Base-by-base conservation (phyloP, 2,113 vertebrate species). In the Peromyscus polionotus region DNA sequence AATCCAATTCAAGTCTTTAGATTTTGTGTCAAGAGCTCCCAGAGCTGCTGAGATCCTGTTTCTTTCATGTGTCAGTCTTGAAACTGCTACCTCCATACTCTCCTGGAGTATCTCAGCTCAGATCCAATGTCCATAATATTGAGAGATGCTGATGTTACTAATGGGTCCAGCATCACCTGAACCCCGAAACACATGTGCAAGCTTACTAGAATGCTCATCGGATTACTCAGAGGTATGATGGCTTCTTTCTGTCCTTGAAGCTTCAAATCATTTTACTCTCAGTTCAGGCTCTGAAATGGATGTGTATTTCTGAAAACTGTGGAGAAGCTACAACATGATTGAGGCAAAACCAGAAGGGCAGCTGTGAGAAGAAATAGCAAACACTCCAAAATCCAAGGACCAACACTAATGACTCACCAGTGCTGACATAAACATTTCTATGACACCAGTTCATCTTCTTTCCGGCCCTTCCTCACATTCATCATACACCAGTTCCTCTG, bases 281-380 rank as follows among this genome's bases (percentile, higher is more conserved):
- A 73, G 86, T 86, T 97, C 39, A 93, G 77, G 76, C 95, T 98
- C 95, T 86, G 73, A 96, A 96, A 97, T 81, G 85, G 90, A 95
- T 96, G 70, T 98, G 90, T 88, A 92, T 98, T 97, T 97, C 94
- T 97, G 87, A 94, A 98, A 98, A 92, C 70, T 72, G 36, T 75
- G 84, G 97, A 98, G 94, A 98, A 93, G 97, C 33, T 85, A 88
- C 17, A 61, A 88, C 17, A 61, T 93, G 86, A 94, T 48, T 93
- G 95, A 98, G 97, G 94, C 42, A 94, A 97, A 97, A 88, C 77
- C 76, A 67, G 9, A 97, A 96, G 80, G 86, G 63, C 87, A 97
- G 77, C 92, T 90, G 92, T 94, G 92, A 86, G 86, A 84, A 95
- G 93, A 98, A 97, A 96, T 87, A 88, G 48, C 96, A 94, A 96